These are phyloP conservation scores for Ceratotherium simum DNA, from an alignment of 2,113 vertebrate genomes.

Conservation along the genomic window DNA sequence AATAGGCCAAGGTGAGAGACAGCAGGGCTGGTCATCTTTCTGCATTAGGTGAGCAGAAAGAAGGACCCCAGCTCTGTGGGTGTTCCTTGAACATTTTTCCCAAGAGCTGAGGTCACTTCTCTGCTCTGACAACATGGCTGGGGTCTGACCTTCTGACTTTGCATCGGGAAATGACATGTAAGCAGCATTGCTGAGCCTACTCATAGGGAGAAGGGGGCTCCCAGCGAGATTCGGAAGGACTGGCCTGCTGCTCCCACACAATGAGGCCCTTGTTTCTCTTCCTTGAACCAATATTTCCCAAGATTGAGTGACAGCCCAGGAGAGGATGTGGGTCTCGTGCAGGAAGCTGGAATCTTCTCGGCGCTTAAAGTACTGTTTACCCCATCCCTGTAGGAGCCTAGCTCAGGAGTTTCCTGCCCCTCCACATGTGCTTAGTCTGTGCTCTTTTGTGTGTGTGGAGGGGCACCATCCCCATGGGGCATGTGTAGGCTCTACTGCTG, in stretches of 20 bases:
- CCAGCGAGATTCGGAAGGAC: not conserved
- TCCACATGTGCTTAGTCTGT: conserved; percentile 10
- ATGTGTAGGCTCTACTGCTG: not conserved
- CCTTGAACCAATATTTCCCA: not conserved
- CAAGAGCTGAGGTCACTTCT: not conserved
- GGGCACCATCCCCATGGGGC: accelerated
- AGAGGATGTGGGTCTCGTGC: conserved; percentile 26
- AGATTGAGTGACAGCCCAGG: conserved; percentile 54
- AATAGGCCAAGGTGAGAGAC: not conserved
- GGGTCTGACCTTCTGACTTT: conserved; percentile 20
- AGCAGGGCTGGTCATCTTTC: not conserved
- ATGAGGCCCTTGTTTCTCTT: conserved; percentile 55
- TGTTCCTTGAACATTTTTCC: not conserved
- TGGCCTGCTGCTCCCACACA: not conserved
- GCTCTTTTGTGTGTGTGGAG: not conserved
- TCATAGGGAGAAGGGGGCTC: not conserved
- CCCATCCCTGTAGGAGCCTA: conserved; percentile 32
- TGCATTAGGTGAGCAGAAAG: not conserved
- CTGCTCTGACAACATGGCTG: not conserved
- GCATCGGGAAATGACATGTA: not conserved
- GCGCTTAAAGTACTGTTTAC: conserved; percentile 52
- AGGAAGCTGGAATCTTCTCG: conserved; percentile 60
- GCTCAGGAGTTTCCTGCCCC: not conserved
- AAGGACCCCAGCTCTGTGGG: not conserved
- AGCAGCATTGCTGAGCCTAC: not conserved